Evolutionary conservation across 2,888 invertebrate genomes (phyloP).

Genomic region (Meteorus cinctellus): DNA sequence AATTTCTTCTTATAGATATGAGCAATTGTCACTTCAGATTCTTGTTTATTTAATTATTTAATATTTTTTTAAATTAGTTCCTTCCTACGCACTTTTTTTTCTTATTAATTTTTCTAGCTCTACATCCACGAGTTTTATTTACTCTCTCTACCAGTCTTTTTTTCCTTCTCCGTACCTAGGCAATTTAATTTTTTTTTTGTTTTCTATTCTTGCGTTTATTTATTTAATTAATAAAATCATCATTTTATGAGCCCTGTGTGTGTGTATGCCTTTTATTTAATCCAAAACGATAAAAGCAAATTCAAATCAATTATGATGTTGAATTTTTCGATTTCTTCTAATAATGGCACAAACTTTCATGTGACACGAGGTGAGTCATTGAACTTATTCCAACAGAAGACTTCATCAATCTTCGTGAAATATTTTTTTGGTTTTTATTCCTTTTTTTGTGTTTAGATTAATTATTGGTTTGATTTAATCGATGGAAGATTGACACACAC

Average conservation of each 20-base stretch:
- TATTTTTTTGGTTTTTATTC: not conserved
- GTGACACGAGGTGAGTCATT: slow-evolving; percentile 47
- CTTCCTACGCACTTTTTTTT: not conserved
- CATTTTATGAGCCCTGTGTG: slow-evolving; percentile 61
- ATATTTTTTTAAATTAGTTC: not conserved
- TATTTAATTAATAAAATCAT: slow-evolving; percentile 62
- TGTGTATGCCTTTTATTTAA: slow-evolving; percentile 30
- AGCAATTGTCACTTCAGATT: slow-evolving; percentile 56
- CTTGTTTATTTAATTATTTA: slow-evolving; percentile 16
- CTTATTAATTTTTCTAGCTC: slow-evolving; percentile 31
- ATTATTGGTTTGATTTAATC: not conserved
- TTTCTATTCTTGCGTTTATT: slow-evolving; percentile 7
- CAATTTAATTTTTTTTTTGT: slow-evolving; percentile 54
- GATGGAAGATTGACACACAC: not conserved
- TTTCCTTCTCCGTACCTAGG: slow-evolving; percentile 65
- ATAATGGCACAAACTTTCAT: slow-evolving; percentile 67
- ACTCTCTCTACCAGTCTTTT: slow-evolving; percentile 68
- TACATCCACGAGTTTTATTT: slow-evolving; percentile 56
- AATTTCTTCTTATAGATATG: slow-evolving; percentile 54
- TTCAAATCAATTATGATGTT: slow-evolving; percentile 39
- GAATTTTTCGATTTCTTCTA: not conserved
- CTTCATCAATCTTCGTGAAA: too few species aligned
- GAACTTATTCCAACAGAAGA: not conserved
- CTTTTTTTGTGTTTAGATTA: slow-evolving; percentile 4
- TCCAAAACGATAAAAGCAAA: slow-evolving; percentile 26